phyloP scores from a whole-genome alignment of 2,888 invertebrate species.

The Cactoblastis cactorum region DNA sequence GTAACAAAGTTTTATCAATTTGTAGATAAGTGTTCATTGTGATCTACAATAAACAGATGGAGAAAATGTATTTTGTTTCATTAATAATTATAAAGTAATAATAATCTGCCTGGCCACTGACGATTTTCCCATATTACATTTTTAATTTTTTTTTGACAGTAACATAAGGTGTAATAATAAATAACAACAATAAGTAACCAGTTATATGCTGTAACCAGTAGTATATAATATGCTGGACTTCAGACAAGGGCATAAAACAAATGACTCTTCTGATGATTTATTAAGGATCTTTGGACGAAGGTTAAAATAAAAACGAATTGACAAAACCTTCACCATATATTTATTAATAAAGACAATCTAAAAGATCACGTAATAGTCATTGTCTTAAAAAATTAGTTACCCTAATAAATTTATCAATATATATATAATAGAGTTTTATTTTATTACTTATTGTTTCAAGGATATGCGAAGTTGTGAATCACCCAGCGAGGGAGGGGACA shows the following conservation, averaged over 20 bases:
- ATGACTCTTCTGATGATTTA: too few species aligned
- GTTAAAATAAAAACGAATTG: conserved; percentile 63
- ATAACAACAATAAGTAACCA: too few species aligned
- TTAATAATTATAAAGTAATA: conserved; percentile 23
- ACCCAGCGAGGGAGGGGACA: conserved; percentile 49
- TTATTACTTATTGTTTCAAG: conserved; percentile 79
- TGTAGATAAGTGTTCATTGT: conserved; percentile 62
- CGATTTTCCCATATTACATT: too few species aligned
- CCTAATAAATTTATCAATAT: conserved; percentile 79
- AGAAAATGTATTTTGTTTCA: conserved; percentile 37
- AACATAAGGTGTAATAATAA: too few species aligned
- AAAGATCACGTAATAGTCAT: conserved; percentile 79
- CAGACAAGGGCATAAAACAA: too few species aligned
- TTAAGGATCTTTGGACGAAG: conserved; percentile 5
- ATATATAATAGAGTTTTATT: conserved; percentile 72
- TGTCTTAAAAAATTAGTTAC: conserved; percentile 79
- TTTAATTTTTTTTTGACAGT: too few species aligned
- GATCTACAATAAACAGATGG: conserved; percentile 67
- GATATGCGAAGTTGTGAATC: conserved; percentile 78
- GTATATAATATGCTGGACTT: too few species aligned
- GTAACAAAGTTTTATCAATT: conserved; percentile 73
- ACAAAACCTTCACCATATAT: conserved; percentile 80
- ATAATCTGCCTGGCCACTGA: too few species aligned
- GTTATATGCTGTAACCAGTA: too few species aligned
- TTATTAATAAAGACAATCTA: conserved; percentile 80